These are phyloP conservation scores for Sacculina carcini DNA, from an alignment of 2,888 invertebrate species.

Conservation along the genomic window DNA sequence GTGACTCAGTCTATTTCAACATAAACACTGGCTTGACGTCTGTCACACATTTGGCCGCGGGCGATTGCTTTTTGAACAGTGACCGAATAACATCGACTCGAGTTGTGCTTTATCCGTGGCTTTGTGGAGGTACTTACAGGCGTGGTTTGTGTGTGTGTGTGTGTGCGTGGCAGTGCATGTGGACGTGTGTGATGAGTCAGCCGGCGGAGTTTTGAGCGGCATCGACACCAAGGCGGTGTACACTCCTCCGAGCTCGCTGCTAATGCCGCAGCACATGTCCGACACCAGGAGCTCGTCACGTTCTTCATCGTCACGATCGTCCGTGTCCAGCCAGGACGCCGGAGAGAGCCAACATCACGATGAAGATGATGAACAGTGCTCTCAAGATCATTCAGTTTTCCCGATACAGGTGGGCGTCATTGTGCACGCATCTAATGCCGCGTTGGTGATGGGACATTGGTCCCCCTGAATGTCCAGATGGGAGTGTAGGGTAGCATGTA, in stretches of 20 bases:
- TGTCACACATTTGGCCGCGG: too few species aligned
- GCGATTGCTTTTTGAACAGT: too few species aligned
- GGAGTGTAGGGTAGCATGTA: too few species aligned
- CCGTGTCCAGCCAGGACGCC: constrained; percentile 38
- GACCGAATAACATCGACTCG: too few species aligned
- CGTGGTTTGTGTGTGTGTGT: neutral
- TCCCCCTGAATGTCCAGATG: too few species aligned
- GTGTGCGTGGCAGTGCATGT: constrained; percentile 5
- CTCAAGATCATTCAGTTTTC: constrained; percentile 37
- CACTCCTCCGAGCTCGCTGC: constrained; percentile 65
- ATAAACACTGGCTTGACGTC: too few species aligned
- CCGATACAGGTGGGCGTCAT: constrained; percentile 40
- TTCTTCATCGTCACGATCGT: constrained; percentile 27
- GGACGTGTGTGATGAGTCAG: constrained; percentile 8
- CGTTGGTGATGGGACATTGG: too few species aligned
- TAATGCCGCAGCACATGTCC: constrained; percentile 35
- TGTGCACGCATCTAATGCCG: constrained; percentile 29
- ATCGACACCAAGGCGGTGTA: constrained; percentile 38
- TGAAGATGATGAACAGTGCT: constrained; percentile 17
- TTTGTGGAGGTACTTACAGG: too few species aligned
- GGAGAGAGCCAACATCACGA: constrained; percentile 34
- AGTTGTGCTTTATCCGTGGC: too few species aligned
- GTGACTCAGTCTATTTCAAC: too few species aligned
- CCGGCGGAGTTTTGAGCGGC: constrained; percentile 20
- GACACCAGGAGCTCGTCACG: constrained; percentile 16